phyloP scores from a whole-genome alignment of 2,113 vertebrate species.

The Phrynosoma platyrhinos region DNA sequence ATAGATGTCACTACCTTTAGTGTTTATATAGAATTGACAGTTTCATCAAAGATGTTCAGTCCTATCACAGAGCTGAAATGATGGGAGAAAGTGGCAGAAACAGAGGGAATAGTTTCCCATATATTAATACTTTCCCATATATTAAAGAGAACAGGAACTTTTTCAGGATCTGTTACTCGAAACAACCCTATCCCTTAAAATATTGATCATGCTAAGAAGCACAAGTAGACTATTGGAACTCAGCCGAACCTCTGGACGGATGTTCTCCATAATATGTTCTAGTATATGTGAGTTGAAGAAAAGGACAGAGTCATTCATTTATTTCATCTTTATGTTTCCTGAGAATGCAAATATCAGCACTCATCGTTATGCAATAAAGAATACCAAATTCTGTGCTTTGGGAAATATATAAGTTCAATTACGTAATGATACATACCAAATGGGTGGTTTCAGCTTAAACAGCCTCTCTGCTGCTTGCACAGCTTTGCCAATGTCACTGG shows the following conservation, averaged over 20 bases:
- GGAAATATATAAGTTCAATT: background rate
- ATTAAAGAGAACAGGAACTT: background rate
- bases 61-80: background rate
- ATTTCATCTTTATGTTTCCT: background rate
- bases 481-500: conserved; percentile 89
- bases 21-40: too few relatives aligned
- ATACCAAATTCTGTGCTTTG: background rate
- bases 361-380: background rate
- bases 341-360: background rate
- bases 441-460: conserved; percentile 93
- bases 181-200: background rate
- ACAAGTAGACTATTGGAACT: too few relatives aligned
- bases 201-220: background rate
- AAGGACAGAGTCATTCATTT: too few relatives aligned
- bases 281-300: background rate
- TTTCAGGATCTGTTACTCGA: background rate
- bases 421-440: conserved; percentile 83
- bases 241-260: background rate
- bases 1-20: background rate
- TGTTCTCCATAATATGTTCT: background rate
- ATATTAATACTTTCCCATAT: too few relatives aligned
- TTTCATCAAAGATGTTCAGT: background rate
- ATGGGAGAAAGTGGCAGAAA: background rate
- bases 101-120: background rate
- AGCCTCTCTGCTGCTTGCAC: conserved; percentile 94